Evolutionary conservation across 2,888 invertebrate genomes (phyloP), one percentile per base, ranked within the genome.

Genomic region (Meteorus colon): DNA sequence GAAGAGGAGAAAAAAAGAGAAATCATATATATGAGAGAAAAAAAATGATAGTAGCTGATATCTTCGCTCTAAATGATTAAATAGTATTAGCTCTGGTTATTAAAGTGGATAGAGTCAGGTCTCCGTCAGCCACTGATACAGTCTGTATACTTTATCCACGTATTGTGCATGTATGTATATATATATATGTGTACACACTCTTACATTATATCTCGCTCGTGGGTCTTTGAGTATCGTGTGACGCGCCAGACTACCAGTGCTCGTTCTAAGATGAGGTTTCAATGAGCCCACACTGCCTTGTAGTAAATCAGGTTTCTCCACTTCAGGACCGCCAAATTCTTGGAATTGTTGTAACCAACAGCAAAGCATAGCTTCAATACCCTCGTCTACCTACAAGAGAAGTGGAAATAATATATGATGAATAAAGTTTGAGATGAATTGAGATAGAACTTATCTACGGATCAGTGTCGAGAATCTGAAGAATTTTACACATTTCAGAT

Each of bases 281-380:
- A 92, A 90, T 0, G 94, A 94, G 19, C 93, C 93, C 59, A 93
- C 92, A 24, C 95, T 95, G 5, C 94, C 94, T 89, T 96, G 95
- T 37, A 96, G 92, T 72, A 96, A 90, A 90, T 97, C 97, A 0
- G 96, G 96, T 83, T 95, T 95, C 84, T 96, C 96, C 65, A 94
- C 94, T 90, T 95, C 95, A 1, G 96, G 95, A 0, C 95, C 95
- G 19, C 95, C 95, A 83, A 95, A 95, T 88, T 96, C 96, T 88
- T 96, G 96, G 78, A 96, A 90, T 86, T 95, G 95, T 87, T 96
- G 95, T 78, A 96, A 90, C 95, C 95, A 96, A 87, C 96, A 96
- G 84, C 95, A 95, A 24, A 96, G 91, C 95, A 96, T 95, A 74
- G 95, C 94, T 89, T 96, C 96, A 89, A 96, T 95, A 76, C 96